Percentiles rank a stretch among this genome's conserved stretches.
Conservation (phyloP, 1,140 invertebrate genomes). For the Rhagoletis zephyria region DNA sequence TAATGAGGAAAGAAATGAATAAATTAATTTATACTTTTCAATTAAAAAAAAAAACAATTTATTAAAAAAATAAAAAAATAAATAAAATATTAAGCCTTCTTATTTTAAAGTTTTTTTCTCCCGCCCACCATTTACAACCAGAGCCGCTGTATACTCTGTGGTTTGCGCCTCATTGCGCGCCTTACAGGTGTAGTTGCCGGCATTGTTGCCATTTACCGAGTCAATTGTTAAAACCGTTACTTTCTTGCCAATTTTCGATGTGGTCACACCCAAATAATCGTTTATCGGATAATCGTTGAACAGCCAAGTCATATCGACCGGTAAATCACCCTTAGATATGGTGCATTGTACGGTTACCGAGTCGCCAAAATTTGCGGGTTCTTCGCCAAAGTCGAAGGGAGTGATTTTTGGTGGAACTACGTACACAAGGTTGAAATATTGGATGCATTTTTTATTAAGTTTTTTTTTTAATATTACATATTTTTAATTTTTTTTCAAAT, state of each 20-base stretch:
- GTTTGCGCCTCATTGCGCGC: constrained; percentile 84
- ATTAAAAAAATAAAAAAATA: constrained; percentile 58
- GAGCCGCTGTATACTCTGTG: constrained; percentile 79
- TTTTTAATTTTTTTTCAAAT: no score
- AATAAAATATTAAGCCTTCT: neutral
- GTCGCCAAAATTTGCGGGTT: constrained; percentile 81
- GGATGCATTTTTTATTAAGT: neutral
- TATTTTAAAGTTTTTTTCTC: neutral
- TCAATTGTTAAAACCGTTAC: constrained; percentile 85
- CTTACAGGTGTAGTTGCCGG: constrained; percentile 84
- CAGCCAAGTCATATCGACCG: constrained; percentile 81
- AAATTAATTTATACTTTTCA: neutral
- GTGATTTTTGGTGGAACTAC: constrained; percentile 79
- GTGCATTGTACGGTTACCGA: constrained; percentile 80
- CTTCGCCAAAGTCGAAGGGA: constrained; percentile 80
- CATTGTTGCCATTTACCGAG: constrained; percentile 81
- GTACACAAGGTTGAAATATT: neutral
- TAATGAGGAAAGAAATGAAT: neutral
- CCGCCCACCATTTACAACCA: constrained; percentile 84
- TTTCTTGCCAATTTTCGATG: constrained; percentile 83
- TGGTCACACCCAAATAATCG: constrained; percentile 79
- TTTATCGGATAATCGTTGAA: constrained; percentile 79
- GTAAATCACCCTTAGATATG: constrained; percentile 81
- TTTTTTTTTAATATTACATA: no score
- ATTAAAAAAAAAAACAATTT: neutral